Percentiles rank a stretch among this genome's conserved stretches.
Evolutionary conservation across 2,797 vertebrate species (phyloP).

Genomic region (Pangasius larnaudii): DNA sequence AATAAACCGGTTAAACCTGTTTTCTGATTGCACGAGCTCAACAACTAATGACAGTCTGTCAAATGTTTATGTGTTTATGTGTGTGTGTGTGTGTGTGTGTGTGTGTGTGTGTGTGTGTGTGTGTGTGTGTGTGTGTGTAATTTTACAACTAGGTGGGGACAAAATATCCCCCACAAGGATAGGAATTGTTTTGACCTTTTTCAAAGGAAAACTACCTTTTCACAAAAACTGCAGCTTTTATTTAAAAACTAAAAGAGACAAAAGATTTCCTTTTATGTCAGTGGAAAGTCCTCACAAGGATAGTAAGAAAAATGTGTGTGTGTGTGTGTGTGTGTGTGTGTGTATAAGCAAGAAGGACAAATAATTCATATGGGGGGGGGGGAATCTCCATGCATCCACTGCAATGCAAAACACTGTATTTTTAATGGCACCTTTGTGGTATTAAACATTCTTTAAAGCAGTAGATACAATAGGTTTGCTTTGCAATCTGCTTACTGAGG

Average conservation of each 20-base stretch:
- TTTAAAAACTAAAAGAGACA: neutral
- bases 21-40: constrained; percentile 13
- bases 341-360: neutral
- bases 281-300: neutral
- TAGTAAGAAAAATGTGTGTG: neutral
- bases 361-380: neutral
- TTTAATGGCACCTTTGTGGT: neutral
- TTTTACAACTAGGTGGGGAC: neutral
- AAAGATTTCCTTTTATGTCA: neutral
- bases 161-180: neutral
- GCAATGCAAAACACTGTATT: neutral
- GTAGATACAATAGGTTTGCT: neutral
- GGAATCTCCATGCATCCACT: neutral
- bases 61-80: neutral
- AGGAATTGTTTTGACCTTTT: neutral
- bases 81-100: too few relatives aligned
- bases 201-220: neutral
- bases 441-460: neutral
- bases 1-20: constrained; percentile 54
- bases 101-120: neutral
- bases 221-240: neutral
- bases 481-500: neutral
- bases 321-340: neutral
- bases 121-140: neutral
- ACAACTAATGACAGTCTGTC: constrained; percentile 8